Evolutionary conservation across 2,888 invertebrate species (phyloP), one percentile per base, ranked within the genome.

Genomic region (Macroteleia sp.): DNA sequence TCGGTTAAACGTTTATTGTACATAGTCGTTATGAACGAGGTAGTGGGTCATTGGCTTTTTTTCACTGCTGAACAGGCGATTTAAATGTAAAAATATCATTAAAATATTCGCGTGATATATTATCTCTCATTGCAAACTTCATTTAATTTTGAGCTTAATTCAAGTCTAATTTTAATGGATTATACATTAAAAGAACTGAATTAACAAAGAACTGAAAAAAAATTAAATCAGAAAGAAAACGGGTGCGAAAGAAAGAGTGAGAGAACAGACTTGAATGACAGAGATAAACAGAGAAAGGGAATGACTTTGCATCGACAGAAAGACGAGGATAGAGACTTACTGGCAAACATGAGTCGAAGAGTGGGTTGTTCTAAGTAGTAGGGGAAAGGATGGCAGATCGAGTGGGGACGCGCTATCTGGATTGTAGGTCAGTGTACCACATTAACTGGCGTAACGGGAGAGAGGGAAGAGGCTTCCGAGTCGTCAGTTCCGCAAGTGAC

Each of bases 361-460:
- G 42, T 54, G 41, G 64, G 57, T 17, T 42, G 5, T 16, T 14
- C 20, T 8, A 41, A 52, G 64, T 36, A 41, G 28, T 3, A 25
- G 36, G 67, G 42, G 77, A 78, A 74, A 78, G 56, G 66, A 67
- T 61, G 66, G 70, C 66, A 78, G 61, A 59, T 42, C 14, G 30
- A 46, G 56, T 81, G 82, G 83, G 83, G 82, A 57, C 77, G 81
- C 41, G 62, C 62, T 67, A 62, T 62, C 84, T 83, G 76, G 83
- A 90, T 89, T 91, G 91, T 91, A 91, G 91, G 91, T 91, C 91
- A 91, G 90, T 91, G 90, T 91, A 91, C 91, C 90, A 91, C 89
- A 88, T 89, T 80, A 80, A 80, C 80, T 77, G 77, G 77, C 67
- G 85, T 79, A 77, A 82, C 83, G 83, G 81, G 82, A 76, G 76